Evolutionary conservation across 2,888 invertebrate species (phyloP), one percentile per base, ranked within the genome.

Genomic region (Ennomos erosarius): DNA sequence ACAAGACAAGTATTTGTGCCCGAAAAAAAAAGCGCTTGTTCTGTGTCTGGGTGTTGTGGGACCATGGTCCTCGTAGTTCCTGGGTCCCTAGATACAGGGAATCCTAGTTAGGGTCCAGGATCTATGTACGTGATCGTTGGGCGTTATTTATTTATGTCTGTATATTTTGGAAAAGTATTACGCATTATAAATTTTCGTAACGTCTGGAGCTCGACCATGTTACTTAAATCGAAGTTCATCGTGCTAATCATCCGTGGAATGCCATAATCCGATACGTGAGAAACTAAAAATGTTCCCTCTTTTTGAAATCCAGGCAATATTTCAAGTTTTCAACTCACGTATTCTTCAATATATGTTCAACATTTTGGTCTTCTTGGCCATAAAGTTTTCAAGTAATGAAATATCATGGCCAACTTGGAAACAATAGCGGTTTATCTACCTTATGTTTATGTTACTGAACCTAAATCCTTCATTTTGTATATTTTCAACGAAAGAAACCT

Each of bases 171-270:
- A 26, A 38, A 26, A 57, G 66, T 67, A 55, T 67, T 66, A 68
- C 59, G 58, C 52, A 59, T 65, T 65, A 59, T 69, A 72, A 68
- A 71, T 69, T 67, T 67, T 51, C 67, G 67, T 60, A 65, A 65
- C 58, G 60, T 58, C 35, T 51, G 60, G 56, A 46, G 51, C 54
- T 66, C 62, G 59, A 59, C 54, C 55, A 35, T 64, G 58, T 62
- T 73, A 65, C 68, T 69, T 36, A 70, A 72, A 71, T 73, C 65
- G 58, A 69, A 69, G 66, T 68, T 73, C 65, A 68, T 70, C 69
- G 69, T 66, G 68, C 64, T 79, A 82, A 82, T 84, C 81, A 74
- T 50, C 68, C 65, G 45, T 57, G 78, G 79, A 79, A 82, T 80
- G 74, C 73, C 72, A 73, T 78, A 79, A 84, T 80, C 79, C 73